Evolutionary conservation across 2,113 vertebrate genomes (phyloP).

Genomic region (Plecotus auritus): DNA sequence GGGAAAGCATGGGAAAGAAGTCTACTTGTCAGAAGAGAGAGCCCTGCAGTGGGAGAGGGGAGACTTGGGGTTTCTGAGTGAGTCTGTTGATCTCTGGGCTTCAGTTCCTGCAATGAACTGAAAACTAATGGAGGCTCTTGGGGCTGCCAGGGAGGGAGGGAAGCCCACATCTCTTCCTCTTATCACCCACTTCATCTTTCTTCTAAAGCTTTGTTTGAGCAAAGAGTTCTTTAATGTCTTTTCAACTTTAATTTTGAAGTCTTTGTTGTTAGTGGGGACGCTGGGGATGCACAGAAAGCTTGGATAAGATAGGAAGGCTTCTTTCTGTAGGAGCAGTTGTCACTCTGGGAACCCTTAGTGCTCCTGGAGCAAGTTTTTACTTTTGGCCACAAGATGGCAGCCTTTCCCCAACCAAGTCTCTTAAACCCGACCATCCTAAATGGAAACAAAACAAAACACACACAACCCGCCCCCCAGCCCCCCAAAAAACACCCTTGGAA

Average conservation of each 20-base stretch:
- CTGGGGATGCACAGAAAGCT: neutral
- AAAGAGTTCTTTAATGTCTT: neutral
- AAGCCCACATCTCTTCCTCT: neutral
- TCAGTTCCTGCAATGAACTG: neutral
- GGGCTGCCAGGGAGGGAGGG: neutral
- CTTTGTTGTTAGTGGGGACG: neutral
- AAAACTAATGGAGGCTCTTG: neutral
- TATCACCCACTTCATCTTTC: neutral
- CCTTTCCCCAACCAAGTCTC: neutral
- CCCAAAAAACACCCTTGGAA: neutral
- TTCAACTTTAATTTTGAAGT: neutral
- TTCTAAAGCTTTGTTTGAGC: neutral
- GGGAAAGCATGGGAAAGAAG: neutral
- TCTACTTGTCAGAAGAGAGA: neutral
- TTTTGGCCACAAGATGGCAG: constrained; percentile 75
- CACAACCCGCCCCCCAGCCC: no score
- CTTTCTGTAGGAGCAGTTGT: no score
- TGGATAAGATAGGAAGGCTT: neutral
- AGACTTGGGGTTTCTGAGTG: neutral
- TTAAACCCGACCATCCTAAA: no score
- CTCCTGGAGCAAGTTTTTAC: neutral
- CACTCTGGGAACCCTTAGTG: no score
- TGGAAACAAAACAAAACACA: neutral
- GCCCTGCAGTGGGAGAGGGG: neutral
- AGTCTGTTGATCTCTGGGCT: neutral